phyloP scores from a whole-genome alignment of 2,113 vertebrate genomes.

The Capra hircus region DNA sequence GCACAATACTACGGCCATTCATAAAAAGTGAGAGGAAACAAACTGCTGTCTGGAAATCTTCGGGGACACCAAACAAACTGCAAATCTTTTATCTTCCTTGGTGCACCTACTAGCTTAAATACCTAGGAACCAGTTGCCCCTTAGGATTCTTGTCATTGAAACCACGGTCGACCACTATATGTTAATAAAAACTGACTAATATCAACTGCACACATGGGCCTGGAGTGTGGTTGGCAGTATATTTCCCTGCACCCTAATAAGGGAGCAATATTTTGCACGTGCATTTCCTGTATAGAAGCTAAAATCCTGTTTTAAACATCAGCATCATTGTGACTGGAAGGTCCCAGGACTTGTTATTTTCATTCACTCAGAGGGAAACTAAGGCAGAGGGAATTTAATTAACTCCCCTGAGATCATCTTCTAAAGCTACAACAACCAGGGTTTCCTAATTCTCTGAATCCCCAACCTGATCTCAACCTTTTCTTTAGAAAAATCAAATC shows the following conservation, averaged over 20 bases:
- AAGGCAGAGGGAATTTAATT: not conserved
- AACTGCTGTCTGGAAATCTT: slow-evolving; percentile 70
- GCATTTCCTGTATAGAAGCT: not conserved
- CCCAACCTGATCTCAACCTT: not conserved
- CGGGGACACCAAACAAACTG: slow-evolving; percentile 53
- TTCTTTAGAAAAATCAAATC: not conserved
- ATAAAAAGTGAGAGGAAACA: slow-evolving; percentile 81
- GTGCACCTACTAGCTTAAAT: slow-evolving; percentile 44
- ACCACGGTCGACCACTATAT: not conserved
- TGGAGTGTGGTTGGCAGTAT: not conserved
- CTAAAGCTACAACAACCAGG: not conserved
- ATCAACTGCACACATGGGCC: not conserved
- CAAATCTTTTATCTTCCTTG: slow-evolving; percentile 60
- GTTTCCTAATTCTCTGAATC: slow-evolving; percentile 19
- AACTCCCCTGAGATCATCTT: not conserved
- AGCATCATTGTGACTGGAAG: not conserved
- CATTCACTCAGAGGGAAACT: slow-evolving; percentile 22
- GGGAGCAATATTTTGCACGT: not conserved
- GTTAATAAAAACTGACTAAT: slow-evolving; percentile 30
- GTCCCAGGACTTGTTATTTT: not conserved
- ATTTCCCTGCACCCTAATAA: not conserved
- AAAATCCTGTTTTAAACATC: not conserved
- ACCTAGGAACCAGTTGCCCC: not conserved
- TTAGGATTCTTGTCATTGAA: not conserved
- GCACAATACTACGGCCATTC: slow-evolving; percentile 80